A percentile compares a stretch with the other conserved stretches of the same genome.
These are phyloP conservation scores for Probosciger aterrimus DNA, from an alignment of 2,113 vertebrate species.

Conservation along the genomic window DNA sequence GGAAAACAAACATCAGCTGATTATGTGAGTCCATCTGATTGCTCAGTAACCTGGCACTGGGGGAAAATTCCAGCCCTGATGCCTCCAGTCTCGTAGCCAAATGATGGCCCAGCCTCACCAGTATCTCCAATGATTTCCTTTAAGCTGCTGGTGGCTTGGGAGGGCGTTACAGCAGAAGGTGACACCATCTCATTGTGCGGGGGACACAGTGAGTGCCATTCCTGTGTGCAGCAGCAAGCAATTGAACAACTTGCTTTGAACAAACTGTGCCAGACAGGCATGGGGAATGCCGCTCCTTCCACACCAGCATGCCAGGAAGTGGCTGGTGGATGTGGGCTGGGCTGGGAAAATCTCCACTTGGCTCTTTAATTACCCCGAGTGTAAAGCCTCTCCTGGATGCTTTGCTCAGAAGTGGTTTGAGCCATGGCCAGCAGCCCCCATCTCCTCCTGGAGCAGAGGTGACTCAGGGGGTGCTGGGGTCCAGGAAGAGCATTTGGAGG, in stretches of 20 bases:
- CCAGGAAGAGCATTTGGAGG: neutral
- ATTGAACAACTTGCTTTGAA: neutral
- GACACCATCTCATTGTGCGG: accelerated
- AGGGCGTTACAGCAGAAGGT: neutral
- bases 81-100: neutral
- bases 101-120: accelerated
- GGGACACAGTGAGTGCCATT: neutral
- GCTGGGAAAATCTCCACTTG: neutral
- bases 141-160: neutral
- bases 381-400: neutral
- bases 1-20: neutral
- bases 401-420: neutral
- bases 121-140: no score
- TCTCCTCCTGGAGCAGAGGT: neutral
- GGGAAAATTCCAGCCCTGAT: neutral
- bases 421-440: neutral
- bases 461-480: accelerated
- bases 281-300: accelerated
- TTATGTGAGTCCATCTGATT: neutral
- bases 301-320: accelerated
- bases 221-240: accelerated
- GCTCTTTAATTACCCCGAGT: neutral
- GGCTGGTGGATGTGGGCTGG: neutral
- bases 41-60: accelerated
- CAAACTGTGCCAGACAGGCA: no score